Evolutionary conservation across 1,140 invertebrate species (phyloP).

Genomic region (Homalodisca vitripennis): DNA sequence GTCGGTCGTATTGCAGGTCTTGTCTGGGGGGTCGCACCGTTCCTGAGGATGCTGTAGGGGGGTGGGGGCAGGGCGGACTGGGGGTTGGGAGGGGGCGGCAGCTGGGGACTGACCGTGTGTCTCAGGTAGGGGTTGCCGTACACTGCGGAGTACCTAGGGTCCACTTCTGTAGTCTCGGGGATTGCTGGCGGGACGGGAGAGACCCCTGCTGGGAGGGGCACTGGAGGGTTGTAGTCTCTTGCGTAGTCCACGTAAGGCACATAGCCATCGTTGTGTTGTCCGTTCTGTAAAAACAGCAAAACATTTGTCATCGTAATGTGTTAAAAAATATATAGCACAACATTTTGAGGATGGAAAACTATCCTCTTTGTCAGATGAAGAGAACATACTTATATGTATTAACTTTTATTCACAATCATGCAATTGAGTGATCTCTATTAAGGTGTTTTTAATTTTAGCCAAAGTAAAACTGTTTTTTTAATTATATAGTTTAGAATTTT

Average conservation of each 20-base stretch:
- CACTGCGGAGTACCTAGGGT: conserved; percentile 82
- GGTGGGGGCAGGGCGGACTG: conserved; percentile 75
- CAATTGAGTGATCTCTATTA: too few relatives aligned
- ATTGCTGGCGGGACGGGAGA: conserved; percentile 28
- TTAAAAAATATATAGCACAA: too few relatives aligned
- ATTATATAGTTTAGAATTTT: too few relatives aligned
- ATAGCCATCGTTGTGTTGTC: conserved; percentile 84
- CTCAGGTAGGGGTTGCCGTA: conserved; percentile 87
- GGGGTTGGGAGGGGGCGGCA: conserved; percentile 65
- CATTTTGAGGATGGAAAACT: too few relatives aligned
- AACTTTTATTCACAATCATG: too few relatives aligned
- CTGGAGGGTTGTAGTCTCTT: conserved; percentile 76
- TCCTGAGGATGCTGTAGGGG: conserved; percentile 65
- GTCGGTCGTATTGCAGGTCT: too few relatives aligned
- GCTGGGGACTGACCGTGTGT: conserved; percentile 54
- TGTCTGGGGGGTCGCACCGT: too few relatives aligned
- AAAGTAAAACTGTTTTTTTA: too few relatives aligned
- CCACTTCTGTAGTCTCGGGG: conserved; percentile 54
- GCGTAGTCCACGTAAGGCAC: conserved; percentile 85
- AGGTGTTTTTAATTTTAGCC: too few relatives aligned
- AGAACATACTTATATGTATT: too few relatives aligned
- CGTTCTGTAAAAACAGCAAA: conserved; percentile 68
- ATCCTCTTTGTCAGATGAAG: too few relatives aligned
- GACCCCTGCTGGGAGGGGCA: conserved; percentile 47
- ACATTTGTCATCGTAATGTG: too few relatives aligned